Conservation (phyloP, 2,797 vertebrate genomes). For the Tangara arthus region DNA sequence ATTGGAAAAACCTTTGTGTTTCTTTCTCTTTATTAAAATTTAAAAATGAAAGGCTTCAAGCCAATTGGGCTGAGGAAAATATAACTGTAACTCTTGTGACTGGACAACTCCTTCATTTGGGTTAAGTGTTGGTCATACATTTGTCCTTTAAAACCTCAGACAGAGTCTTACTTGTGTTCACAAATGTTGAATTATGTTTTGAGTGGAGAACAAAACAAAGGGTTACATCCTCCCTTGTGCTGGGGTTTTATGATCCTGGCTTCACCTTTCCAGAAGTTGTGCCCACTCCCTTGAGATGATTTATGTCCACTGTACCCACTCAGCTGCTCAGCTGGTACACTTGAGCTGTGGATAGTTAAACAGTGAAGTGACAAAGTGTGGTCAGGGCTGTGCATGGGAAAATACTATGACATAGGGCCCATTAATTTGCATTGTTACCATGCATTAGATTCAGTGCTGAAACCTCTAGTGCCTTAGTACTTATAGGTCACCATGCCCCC, state of each 20-base stretch:
- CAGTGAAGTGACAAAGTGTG: not conserved
- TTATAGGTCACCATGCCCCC: not conserved
- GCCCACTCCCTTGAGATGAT: not conserved
- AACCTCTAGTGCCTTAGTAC: not conserved
- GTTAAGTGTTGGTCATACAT: fast-evolving
- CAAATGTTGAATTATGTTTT: not conserved
- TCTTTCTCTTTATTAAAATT: not conserved
- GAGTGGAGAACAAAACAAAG: not conserved
- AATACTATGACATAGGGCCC: not conserved
- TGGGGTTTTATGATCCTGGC: fast-evolving
- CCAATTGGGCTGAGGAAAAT: not conserved
- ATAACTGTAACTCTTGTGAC: not conserved
- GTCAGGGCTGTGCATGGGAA: not conserved
- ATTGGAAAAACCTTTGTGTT: not conserved
- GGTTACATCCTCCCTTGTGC: not conserved
- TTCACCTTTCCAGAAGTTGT: not conserved
- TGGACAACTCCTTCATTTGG: not conserved
- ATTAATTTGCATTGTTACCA: not conserved
- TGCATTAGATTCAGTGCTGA: not conserved
- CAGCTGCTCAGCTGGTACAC: not conserved
- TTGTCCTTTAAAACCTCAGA: not conserved
- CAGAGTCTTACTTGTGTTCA: not conserved
- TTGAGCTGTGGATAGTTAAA: not conserved
- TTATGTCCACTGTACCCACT: not conserved
- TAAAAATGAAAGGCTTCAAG: not conserved